Conservation (phyloP, 2,797 vertebrate genomes). For the Denticeps clupeoides region DNA sequence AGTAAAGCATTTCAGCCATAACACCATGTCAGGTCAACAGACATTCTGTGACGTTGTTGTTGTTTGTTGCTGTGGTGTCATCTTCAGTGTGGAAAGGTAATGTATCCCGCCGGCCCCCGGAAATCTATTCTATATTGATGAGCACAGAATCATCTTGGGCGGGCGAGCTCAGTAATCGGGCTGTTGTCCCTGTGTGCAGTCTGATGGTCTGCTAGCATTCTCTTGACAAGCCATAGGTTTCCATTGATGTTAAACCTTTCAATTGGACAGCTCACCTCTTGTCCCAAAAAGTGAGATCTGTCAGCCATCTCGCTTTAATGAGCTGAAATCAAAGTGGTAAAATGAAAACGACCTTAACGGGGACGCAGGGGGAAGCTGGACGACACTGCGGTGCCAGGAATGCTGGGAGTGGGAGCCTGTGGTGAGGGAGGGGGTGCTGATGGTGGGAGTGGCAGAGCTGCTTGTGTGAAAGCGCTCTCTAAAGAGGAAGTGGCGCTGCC, state of each 20-base stretch:
- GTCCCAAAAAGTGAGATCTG: neutral
- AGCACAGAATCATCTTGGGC: conserved; percentile 13
- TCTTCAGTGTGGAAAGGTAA: conserved; percentile 15
- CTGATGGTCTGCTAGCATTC: conserved; percentile 12
- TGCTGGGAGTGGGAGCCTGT: conserved; percentile 27
- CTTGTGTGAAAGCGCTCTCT: conserved; percentile 48
- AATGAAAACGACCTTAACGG: conserved; percentile 35
- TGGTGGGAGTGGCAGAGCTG: conserved; percentile 39
- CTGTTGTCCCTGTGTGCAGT: conserved; percentile 18
- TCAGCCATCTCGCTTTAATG: conserved; percentile 20
- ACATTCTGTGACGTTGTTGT: no score
- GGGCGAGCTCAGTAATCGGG: conserved; percentile 13
- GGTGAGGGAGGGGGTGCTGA: conserved; percentile 40
- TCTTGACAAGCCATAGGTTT: conserved; percentile 6
- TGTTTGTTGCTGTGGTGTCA: conserved; percentile 3
- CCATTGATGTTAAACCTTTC: conserved; percentile 11
- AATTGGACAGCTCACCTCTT: conserved; percentile 13
- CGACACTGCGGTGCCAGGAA: conserved; percentile 29
- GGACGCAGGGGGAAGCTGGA: conserved; percentile 27
- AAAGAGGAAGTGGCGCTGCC: conserved; percentile 68
- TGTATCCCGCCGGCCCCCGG: conserved; percentile 13
- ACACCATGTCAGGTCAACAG: no score
- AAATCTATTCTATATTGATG: conserved; percentile 10
- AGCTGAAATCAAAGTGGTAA: conserved; percentile 23
- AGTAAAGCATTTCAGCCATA: no score